A percentile compares a stretch with the other conserved stretches of the same genome.
These are phyloP conservation scores for Leptinotarsa undecemlineata DNA, from an alignment of 1,140 invertebrate genomes.

Conservation along the genomic window DNA sequence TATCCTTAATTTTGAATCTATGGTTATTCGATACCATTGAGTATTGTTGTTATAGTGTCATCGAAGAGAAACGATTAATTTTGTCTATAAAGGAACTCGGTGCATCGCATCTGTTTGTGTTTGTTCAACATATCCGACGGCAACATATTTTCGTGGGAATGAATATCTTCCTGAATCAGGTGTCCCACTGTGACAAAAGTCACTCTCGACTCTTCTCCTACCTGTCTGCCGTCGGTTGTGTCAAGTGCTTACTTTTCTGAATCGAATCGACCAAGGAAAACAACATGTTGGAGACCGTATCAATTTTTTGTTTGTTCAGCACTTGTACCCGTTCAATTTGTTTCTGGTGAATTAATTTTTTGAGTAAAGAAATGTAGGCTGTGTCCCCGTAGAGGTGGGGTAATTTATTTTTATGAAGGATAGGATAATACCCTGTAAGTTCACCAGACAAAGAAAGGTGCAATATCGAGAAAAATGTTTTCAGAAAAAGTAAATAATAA, in stretches of 20 bases:
- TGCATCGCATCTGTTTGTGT: conserved; percentile 17
- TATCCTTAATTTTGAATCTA: no score
- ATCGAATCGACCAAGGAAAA: conserved; percentile 8
- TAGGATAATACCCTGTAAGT: no score
- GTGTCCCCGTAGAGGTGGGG: no score
- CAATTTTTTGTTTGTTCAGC: conserved; percentile 12
- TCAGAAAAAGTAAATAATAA: no score
- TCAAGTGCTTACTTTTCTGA: conserved; percentile 31
- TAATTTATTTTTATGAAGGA: no score
- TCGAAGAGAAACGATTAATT: conserved; percentile 8
- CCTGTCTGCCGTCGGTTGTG: conserved; percentile 16
- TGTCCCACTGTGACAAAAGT: conserved; percentile 28
- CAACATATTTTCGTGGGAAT: conserved; percentile 32
- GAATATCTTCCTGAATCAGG: conserved; percentile 22
- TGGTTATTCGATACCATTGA: no score
- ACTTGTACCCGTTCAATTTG: conserved; percentile 7
- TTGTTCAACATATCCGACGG: neutral
- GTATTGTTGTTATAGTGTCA: neutral
- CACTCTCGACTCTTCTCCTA: conserved; percentile 18
- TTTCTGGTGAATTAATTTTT: conserved; percentile 1
- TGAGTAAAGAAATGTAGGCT: neutral
- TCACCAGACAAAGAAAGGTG: no score
- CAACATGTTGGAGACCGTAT: conserved; percentile 11
- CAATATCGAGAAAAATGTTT: no score
- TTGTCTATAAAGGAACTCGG: neutral